phyloP scores from a whole-genome alignment of 2,888 invertebrate genomes.

The Leptinotarsa haldemani region DNA sequence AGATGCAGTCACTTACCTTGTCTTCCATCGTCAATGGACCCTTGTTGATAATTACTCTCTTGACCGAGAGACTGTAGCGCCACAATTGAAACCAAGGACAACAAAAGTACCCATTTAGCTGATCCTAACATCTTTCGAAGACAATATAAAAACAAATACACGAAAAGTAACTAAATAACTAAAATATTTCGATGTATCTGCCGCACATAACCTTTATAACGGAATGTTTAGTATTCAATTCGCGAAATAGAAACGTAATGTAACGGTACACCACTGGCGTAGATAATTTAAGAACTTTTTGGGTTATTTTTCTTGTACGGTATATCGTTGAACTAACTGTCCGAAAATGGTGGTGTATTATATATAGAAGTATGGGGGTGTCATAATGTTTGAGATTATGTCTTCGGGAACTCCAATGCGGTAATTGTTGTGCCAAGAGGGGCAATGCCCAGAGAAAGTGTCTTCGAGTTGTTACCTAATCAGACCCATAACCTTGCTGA shows the following conservation, averaged over 20 bases:
- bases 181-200: not conserved
- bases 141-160: slow-evolving; percentile 8
- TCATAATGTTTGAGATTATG: slow-evolving; percentile 33
- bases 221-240: slow-evolving; percentile 1
- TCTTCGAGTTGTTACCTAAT: slow-evolving; percentile 28
- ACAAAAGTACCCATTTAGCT: slow-evolving; percentile 70
- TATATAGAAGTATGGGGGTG: slow-evolving; percentile 44
- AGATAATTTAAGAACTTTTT: not conserved
- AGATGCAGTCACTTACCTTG: slow-evolving; percentile 59
- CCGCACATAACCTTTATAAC: slow-evolving; percentile 9
- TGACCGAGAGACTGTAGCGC: slow-evolving; percentile 71
- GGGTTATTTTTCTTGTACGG: slow-evolving; percentile 5
- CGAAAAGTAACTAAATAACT: slow-evolving; percentile 6
- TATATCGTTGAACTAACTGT: slow-evolving; percentile 10
- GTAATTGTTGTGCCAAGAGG: slow-evolving; percentile 50
- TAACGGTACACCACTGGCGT: slow-evolving; percentile 26
- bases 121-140: slow-evolving; percentile 57
- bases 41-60: slow-evolving; percentile 51
- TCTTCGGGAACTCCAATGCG: slow-evolving; percentile 47
- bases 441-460: slow-evolving; percentile 65
- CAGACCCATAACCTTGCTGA: slow-evolving; percentile 36
- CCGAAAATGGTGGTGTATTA: slow-evolving; percentile 9
- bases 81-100: slow-evolving; percentile 67
- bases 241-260: slow-evolving; percentile 6
- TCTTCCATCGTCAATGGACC: slow-evolving; percentile 53